phyloP scores from a whole-genome alignment of 2,113 vertebrate species.

The Mus musculus region DNA sequence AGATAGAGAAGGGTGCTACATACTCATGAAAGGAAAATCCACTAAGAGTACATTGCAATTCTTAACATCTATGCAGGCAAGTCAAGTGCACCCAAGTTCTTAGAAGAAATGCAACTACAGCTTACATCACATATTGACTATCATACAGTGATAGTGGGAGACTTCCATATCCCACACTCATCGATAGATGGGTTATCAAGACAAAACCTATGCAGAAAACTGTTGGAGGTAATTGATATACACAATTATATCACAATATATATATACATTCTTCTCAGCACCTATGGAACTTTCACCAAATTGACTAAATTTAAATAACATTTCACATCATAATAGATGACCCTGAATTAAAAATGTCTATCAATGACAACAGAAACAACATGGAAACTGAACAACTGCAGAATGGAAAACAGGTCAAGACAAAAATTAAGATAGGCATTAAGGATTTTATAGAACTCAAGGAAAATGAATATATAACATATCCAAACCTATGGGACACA shows the following conservation, averaged over 20 bases:
- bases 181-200: neutral
- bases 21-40: neutral
- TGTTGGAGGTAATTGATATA: neutral
- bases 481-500: neutral
- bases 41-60: neutral
- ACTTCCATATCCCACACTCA: neutral
- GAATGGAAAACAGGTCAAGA: neutral
- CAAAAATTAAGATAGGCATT: neutral
- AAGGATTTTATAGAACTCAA: neutral
- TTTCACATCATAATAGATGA: neutral
- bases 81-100: neutral
- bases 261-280: too few relatives aligned
- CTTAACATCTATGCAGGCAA: neutral
- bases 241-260: too few relatives aligned
- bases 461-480: neutral
- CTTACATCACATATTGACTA: neutral
- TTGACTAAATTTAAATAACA: neutral
- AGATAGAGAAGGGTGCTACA: rapidly evolving
- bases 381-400: neutral
- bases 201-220: neutral
- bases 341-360: neutral
- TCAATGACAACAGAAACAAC: neutral
- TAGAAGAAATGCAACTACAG: neutral
- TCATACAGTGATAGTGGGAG: neutral
- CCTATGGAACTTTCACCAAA: too few relatives aligned